Percentiles rank a stretch among this genome's conserved stretches.
phyloP scores from a whole-genome alignment of 2,113 vertebrate genomes.

The western clawed frog (Xenopus tropicalis) region UCB_Xtro_10.0 CM004443.2:164050501-164051000 shows the following conservation, averaged over 20 bases:
- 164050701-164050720: background rate
- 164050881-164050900: conserved; percentile 53
- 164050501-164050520: too few relatives aligned
- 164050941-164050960: conserved; percentile 64
- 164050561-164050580: too few relatives aligned
- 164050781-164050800: background rate
- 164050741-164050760: background rate
- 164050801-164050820: background rate
- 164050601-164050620: too few relatives aligned
- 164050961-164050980: conserved; percentile 58
- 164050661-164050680: too few relatives aligned
- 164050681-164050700: too few relatives aligned
- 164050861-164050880: conserved; percentile 20
- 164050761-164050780: conserved; percentile 16
- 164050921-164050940: conserved; percentile 56
- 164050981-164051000: conserved; percentile 66
- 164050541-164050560: too few relatives aligned
- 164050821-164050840: conserved; percentile 29
- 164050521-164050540: too few relatives aligned
- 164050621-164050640: too few relatives aligned
- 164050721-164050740: background rate
- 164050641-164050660: too few relatives aligned
- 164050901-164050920: conserved; percentile 55
- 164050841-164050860: conserved; percentile 7
- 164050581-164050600: too few relatives aligned